Evolutionary conservation across 2,797 vertebrate genomes (phyloP).

Genomic region (Avahi laniger): DNA sequence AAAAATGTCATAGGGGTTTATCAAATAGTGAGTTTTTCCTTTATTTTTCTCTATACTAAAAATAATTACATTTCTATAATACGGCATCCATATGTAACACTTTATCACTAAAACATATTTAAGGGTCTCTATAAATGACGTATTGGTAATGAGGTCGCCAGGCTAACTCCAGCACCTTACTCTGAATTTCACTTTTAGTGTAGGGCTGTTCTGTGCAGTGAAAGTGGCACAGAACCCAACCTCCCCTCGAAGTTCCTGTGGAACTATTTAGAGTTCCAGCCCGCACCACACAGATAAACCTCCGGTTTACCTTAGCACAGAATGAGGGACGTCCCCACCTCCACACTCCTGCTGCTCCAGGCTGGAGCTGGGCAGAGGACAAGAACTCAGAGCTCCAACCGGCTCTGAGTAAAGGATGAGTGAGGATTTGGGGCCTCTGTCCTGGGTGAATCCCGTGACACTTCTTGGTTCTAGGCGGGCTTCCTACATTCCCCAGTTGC

Average conservation of each 20-base stretch:
- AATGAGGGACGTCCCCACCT: background rate
- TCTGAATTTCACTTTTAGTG: background rate
- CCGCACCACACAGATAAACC: background rate
- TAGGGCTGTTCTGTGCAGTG: background rate
- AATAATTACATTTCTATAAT: background rate
- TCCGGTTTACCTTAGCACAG: background rate
- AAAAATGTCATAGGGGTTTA: background rate
- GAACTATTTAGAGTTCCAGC: background rate
- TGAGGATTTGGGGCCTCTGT: background rate
- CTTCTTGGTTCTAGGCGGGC: background rate
- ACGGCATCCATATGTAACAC: background rate
- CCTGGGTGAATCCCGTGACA: background rate
- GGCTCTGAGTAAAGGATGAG: background rate
- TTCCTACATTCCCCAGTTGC: background rate
- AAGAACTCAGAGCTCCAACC: background rate
- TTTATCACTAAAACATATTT: background rate
- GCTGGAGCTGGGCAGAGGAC: background rate
- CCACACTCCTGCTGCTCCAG: background rate
- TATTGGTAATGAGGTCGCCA: background rate
- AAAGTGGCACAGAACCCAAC: background rate
- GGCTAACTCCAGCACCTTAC: background rate
- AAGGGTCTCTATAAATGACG: background rate
- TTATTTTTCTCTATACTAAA: constrained; percentile 9
- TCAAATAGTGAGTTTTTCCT: background rate
- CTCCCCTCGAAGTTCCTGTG: background rate